Evolutionary conservation across 1,140 invertebrate species (phyloP).

Genomic region (Pogonomyrmex californicus): DNA sequence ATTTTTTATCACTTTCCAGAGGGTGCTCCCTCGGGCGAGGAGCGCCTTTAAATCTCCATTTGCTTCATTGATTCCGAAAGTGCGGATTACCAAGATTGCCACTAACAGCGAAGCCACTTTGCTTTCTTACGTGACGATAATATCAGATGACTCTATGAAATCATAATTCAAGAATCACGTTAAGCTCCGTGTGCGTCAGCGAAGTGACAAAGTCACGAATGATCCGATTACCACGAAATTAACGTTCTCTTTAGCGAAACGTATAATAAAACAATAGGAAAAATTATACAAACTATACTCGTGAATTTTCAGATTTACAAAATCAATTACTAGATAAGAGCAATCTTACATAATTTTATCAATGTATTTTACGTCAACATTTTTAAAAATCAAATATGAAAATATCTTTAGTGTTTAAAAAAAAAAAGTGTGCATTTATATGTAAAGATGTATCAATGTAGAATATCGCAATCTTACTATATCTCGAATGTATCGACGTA

Average conservation of each 20-base stretch:
- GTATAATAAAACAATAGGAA: background rate
- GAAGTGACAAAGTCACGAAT: conserved; percentile 9
- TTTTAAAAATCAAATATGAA: background rate
- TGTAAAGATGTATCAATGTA: background rate
- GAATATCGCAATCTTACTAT: conserved; percentile 10
- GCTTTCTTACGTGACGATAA: conserved; percentile 56
- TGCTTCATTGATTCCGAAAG: conserved; percentile 63
- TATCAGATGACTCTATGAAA: conserved; percentile 37
- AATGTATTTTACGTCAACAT: background rate
- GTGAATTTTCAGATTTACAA: background rate
- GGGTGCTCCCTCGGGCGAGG: background rate
- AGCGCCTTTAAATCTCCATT: conserved; percentile 60
- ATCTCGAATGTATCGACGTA: background rate
- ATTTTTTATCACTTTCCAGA: background rate
- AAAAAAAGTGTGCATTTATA: background rate
- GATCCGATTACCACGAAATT: background rate
- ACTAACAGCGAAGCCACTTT: background rate
- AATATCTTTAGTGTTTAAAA: background rate
- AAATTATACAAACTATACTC: background rate
- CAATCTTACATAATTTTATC: background rate
- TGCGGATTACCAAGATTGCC: conserved; percentile 41
- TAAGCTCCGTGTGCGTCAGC: conserved; percentile 9
- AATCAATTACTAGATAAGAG: background rate
- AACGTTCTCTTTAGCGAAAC: background rate
- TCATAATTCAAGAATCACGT: conserved; percentile 35